Conservation (phyloP, 2,113 vertebrate species). For the Rhea americana region DNA sequence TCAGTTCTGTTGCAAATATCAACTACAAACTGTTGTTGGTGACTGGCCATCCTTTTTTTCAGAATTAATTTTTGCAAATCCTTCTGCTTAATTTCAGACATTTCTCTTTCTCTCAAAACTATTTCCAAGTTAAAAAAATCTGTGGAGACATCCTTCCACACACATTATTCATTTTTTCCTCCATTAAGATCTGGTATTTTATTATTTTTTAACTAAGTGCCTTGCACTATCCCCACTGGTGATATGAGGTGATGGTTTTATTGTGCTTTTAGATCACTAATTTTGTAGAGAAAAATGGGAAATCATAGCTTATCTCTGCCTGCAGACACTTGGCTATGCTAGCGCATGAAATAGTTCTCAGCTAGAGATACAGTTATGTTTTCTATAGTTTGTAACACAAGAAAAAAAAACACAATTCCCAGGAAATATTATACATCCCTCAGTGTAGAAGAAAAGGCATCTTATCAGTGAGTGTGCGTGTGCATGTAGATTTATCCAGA, state of each 20-base stretch:
- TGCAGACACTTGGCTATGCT: conserved; percentile 71
- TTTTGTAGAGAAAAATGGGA: conserved; percentile 72
- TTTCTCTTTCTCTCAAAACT: conserved; percentile 47
- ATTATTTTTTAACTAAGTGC: conserved; percentile 1
- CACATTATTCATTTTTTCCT: not conserved
- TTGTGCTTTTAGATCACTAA: conserved; percentile 72
- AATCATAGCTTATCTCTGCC: conserved; percentile 75
- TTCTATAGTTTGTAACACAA: conserved; percentile 53
- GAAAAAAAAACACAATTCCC: not conserved
- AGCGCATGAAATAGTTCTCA: conserved; percentile 67
- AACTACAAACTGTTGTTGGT: not conserved
- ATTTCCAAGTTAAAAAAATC: not conserved
- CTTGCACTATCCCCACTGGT: conserved; percentile 2
- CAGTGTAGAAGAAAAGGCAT: conserved; percentile 25
- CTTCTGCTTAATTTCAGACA: conserved; percentile 1
- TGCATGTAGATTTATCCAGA: conserved; percentile 18
- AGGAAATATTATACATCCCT: conserved; percentile 19
- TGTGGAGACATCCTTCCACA: not conserved
- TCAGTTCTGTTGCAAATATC: not conserved
- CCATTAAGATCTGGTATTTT: conserved; percentile 13
- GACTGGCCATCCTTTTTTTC: not conserved
- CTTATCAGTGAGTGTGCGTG: conserved; percentile 1
- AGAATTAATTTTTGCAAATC: conserved; percentile 7
- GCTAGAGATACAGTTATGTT: conserved; percentile 57
- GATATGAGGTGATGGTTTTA: conserved; percentile 64